Percentiles rank a stretch among this genome's conserved stretches.
These are phyloP conservation scores for Tylochromis polylepis DNA, from an alignment of 2,113 vertebrate genomes.

Conservation along the genomic window DNA sequence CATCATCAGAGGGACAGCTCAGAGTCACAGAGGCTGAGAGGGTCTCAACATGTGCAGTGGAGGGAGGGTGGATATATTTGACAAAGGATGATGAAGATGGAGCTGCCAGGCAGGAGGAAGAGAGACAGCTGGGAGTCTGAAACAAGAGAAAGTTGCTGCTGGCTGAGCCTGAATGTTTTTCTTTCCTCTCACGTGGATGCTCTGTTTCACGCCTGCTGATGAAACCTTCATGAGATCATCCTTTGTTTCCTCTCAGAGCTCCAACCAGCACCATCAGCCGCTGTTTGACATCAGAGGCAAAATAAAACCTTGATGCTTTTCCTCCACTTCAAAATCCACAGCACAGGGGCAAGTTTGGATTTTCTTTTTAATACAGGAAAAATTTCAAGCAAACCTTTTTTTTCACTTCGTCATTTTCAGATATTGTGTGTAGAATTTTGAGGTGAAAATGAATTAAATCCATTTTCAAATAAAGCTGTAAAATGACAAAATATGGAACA, in stretches of 20 bases:
- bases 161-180: background rate
- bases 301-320: background rate
- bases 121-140: background rate
- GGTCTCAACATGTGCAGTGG: too few relatives aligned
- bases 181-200: background rate
- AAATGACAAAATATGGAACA: too few relatives aligned
- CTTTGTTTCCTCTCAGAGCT: background rate
- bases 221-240: background rate
- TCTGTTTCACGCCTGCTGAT: background rate
- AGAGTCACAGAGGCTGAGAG: too few relatives aligned
- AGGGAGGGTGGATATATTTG: background rate
- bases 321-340: too few relatives aligned
- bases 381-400: too few relatives aligned
- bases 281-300: background rate
- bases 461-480: too few relatives aligned
- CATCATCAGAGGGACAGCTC: too few relatives aligned
- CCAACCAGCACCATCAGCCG: background rate
- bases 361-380: too few relatives aligned
- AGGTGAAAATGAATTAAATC: too few relatives aligned
- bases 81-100: background rate
- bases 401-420: too few relatives aligned
- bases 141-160: background rate
- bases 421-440: too few relatives aligned
- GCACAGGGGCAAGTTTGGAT: too few relatives aligned
- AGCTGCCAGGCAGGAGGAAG: background rate